phyloP scores from a whole-genome alignment of 2,113 vertebrate species.

The Colinus virginianus region DNA sequence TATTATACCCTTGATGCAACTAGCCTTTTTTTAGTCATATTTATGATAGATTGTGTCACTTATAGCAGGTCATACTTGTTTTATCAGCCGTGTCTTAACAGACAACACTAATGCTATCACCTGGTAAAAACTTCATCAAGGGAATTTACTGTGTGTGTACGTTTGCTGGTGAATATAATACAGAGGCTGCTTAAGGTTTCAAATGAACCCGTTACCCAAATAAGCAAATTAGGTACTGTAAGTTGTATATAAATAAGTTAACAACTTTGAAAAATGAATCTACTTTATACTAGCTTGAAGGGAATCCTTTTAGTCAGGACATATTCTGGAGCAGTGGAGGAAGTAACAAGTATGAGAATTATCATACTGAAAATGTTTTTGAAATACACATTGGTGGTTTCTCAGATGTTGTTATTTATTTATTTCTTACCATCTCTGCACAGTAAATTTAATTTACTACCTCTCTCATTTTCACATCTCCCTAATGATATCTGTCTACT shows the following conservation, averaged over 20 bases:
- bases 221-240: background rate
- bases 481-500: constrained; percentile 71
- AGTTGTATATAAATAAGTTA: background rate
- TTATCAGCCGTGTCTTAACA: background rate
- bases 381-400: background rate
- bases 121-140: background rate
- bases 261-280: background rate
- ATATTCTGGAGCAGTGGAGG: background rate
- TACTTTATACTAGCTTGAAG: background rate
- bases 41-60: background rate
- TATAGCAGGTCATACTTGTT: background rate
- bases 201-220: background rate
- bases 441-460: constrained; percentile 66
- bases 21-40: background rate
- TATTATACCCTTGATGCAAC: background rate
- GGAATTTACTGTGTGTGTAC: background rate
- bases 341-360: background rate
- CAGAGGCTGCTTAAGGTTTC: background rate
- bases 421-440: constrained; percentile 17
- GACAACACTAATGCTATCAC: background rate
- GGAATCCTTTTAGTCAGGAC: background rate
- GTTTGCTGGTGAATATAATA: background rate
- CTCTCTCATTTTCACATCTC: constrained; percentile 63
- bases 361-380: background rate
- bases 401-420: constrained; percentile 38